A percentile compares a stretch with the other conserved stretches of the same genome.
Evolutionary conservation across 2,797 vertebrate species (phyloP).

Genomic region (Lepidocolaptes lacrymiger): DNA sequence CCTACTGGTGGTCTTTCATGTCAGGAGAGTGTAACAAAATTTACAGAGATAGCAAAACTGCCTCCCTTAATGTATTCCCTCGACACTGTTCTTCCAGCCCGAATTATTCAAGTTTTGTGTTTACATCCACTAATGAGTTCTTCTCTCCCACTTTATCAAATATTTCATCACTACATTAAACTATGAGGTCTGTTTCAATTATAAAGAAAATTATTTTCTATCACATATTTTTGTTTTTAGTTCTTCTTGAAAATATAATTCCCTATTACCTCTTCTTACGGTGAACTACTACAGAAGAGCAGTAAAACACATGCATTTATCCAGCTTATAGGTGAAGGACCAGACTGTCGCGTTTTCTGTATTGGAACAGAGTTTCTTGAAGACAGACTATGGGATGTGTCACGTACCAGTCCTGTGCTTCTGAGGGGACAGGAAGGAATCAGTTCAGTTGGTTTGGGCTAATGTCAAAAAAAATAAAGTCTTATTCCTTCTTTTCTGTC

Average conservation of each 20-base stretch:
- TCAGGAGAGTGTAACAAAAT: constrained; percentile 3
- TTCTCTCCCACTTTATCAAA: neutral
- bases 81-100: neutral
- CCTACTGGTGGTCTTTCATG: neutral
- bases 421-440: neutral
- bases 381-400: neutral
- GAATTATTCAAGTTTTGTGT: constrained; percentile 40
- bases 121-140: constrained; percentile 39
- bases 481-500: neutral
- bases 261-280: neutral
- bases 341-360: neutral
- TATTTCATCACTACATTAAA: constrained; percentile 26
- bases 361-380: neutral
- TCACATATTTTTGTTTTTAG: neutral
- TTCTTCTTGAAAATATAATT: constrained; percentile 3
- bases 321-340: neutral
- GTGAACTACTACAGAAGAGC: neutral
- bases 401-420: neutral
- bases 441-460: neutral
- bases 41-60: constrained; percentile 38
- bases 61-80: constrained; percentile 50
- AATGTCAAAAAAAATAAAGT: neutral
- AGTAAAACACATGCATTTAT: neutral
- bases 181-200: constrained; percentile 45
- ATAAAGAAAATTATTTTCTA: constrained; percentile 42